These are phyloP conservation scores for Oostethus manadensis DNA, from an alignment of 2,113 vertebrate genomes.

Conservation along the genomic window DNA sequence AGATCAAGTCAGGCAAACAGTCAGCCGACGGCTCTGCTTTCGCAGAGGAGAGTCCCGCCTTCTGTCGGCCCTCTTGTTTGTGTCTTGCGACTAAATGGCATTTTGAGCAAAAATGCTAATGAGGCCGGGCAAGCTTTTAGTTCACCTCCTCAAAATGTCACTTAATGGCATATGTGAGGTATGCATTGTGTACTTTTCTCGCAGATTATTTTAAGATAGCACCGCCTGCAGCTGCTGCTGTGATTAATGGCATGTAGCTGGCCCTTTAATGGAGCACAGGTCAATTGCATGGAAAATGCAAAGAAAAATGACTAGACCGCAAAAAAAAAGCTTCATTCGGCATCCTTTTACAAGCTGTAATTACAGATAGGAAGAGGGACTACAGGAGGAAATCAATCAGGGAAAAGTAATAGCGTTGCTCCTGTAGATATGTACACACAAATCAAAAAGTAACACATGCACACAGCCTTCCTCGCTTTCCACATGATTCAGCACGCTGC, in stretches of 20 bases:
- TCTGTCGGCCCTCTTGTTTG: background rate
- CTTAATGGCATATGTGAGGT: slow-evolving; percentile 21
- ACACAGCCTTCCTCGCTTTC: slow-evolving; percentile 13
- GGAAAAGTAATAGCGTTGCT: slow-evolving; percentile 9
- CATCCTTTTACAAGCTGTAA: slow-evolving; percentile 30
- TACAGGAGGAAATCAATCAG: slow-evolving; percentile 35
- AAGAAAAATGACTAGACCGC: background rate
- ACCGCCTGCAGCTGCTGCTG: background rate
- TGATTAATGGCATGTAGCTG: slow-evolving; percentile 4
- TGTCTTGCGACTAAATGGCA: slow-evolving; percentile 35
- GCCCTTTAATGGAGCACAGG: slow-evolving; percentile 1
- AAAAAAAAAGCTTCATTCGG: slow-evolving; percentile 18
- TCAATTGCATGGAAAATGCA: background rate
- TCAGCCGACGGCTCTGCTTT: slow-evolving; percentile 17
- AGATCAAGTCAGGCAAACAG: slow-evolving; percentile 22
- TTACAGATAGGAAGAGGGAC: slow-evolving; percentile 20
- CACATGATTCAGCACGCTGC: slow-evolving; percentile 35
- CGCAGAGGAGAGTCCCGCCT: too few relatives aligned
- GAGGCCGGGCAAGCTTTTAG: slow-evolving; percentile 33
- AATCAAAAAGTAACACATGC: too few relatives aligned
- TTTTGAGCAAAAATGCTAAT: slow-evolving; percentile 35
- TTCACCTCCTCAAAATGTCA: slow-evolving; percentile 35
- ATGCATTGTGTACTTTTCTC: slow-evolving; percentile 17
- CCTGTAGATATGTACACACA: background rate
- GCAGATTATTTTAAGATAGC: background rate